A percentile compares a stretch with the other conserved stretches of the same genome.
Conservation (phyloP, 2,888 invertebrate species). For the Perizoma flavofasciatum region DNA sequence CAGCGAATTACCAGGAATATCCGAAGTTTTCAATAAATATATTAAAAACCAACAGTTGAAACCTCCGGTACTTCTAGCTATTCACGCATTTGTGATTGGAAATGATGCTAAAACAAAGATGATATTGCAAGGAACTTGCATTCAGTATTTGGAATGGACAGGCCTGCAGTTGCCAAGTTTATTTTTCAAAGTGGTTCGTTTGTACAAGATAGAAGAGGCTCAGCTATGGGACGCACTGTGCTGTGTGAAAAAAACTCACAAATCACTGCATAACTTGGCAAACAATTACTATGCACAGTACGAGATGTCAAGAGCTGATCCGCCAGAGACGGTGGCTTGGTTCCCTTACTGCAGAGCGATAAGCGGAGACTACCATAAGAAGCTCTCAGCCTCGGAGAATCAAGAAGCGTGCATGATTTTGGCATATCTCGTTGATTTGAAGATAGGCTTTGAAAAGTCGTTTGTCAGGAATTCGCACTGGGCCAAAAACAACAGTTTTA, state of each 20-base stretch:
- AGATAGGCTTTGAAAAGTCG: constrained; percentile 27
- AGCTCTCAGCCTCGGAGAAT: constrained; percentile 19
- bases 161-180: constrained; percentile 29
- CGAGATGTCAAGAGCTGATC: constrained; percentile 10
- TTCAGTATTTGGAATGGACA: constrained; percentile 31
- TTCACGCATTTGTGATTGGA: constrained; percentile 24
- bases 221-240: constrained; percentile 23
- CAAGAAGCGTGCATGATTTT: constrained; percentile 16
- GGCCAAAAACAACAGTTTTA: background rate
- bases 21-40: constrained; percentile 1
- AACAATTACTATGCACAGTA: constrained; percentile 22
- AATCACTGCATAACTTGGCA: constrained; percentile 15
- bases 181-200: constrained; percentile 26
- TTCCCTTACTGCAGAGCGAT: constrained; percentile 30
- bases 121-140: constrained; percentile 20
- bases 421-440: constrained; percentile 31
- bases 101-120: constrained; percentile 26
- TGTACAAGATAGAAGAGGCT: constrained; percentile 25
- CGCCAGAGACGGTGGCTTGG: constrained; percentile 20
- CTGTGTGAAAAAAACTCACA: background rate
- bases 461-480: constrained; percentile 27
- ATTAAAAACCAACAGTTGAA: background rate
- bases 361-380: constrained; percentile 13
- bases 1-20: constrained; percentile 16
- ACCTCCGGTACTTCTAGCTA: constrained; percentile 10